Evolutionary conservation across 2,888 invertebrate species (phyloP).

Genomic region (Acleris sparsana): DNA sequence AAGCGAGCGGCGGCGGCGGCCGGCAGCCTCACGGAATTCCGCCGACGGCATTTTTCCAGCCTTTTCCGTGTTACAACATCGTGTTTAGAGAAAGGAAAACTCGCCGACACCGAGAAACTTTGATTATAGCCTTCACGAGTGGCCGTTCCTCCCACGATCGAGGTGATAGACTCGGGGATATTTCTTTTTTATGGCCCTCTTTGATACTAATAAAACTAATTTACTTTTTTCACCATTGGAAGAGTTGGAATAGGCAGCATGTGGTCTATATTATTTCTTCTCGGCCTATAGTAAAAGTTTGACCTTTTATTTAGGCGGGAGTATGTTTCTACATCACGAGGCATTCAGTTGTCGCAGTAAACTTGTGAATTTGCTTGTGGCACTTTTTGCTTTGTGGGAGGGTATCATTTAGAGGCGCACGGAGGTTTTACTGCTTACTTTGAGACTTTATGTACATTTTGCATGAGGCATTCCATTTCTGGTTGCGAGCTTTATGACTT

Average conservation of each 20-base stretch:
- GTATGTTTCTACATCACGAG: constrained; percentile 46
- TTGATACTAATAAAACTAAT: constrained; percentile 82
- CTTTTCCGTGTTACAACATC: constrained; percentile 81
- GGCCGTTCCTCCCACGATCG: constrained; percentile 73
- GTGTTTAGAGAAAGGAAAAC: constrained; percentile 81
- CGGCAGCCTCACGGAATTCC: constrained; percentile 64
- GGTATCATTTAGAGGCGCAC: constrained; percentile 55
- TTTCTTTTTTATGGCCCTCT: constrained; percentile 79
- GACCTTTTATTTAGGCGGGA: constrained; percentile 62
- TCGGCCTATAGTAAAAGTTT: constrained; percentile 63
- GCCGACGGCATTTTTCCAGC: constrained; percentile 78
- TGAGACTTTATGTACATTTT: constrained; percentile 62
- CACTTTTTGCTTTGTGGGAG: constrained; percentile 52
- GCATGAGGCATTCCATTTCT: constrained; percentile 60
- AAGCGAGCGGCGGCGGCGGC: constrained; percentile 53
- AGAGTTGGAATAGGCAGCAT: constrained; percentile 68
- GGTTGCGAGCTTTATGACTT: constrained; percentile 61
- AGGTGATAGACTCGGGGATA: constrained; percentile 77
- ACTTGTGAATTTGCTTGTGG: constrained; percentile 57
- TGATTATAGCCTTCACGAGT: constrained; percentile 81
- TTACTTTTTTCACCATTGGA: constrained; percentile 68
- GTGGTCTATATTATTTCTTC: constrained; percentile 67
- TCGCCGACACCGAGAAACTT: constrained; percentile 79
- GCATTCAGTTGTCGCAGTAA: constrained; percentile 52
- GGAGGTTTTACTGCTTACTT: constrained; percentile 62